Percentiles rank a stretch among this genome's conserved stretches.
Evolutionary conservation across 2,888 invertebrate genomes (phyloP).

Genomic region (Chamaedrilus cognettii): DNA sequence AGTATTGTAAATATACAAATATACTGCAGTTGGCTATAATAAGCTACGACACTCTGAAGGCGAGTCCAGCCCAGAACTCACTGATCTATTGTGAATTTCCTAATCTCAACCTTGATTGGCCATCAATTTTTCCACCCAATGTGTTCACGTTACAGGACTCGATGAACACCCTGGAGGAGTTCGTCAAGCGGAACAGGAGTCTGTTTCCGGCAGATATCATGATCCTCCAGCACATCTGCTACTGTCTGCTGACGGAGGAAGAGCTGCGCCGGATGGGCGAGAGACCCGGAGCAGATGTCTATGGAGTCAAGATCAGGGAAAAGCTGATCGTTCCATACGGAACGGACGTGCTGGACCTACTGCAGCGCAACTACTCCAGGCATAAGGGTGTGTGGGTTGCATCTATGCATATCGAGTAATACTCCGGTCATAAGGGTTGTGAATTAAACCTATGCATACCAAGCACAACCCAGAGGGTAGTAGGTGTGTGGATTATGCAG

Average conservation of each 20-base stretch:
- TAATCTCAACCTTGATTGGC: no score
- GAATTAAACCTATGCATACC: no score
- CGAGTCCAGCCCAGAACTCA: no score
- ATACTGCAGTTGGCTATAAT: no score
- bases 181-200: slow-evolving; percentile 31
- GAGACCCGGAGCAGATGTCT: slow-evolving; percentile 32
- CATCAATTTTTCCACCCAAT: no score
- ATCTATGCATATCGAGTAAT: no score
- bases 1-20: no score
- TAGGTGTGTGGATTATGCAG: no score
- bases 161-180: slow-evolving; percentile 34
- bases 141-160: slow-evolving; percentile 16
- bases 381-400: slow-evolving; percentile 9
- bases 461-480: no score
- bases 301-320: slow-evolving; percentile 35
- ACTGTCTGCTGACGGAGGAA: slow-evolving; percentile 28
- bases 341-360: slow-evolving; percentile 28
- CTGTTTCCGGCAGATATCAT: slow-evolving; percentile 35
- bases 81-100: no score
- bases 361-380: slow-evolving; percentile 22
- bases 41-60: no score
- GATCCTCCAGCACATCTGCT: slow-evolving; percentile 30
- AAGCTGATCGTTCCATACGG: slow-evolving; percentile 36
- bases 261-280: slow-evolving; percentile 35
- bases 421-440: no score